Percentiles rank a stretch among this genome's conserved stretches.
phyloP scores from a whole-genome alignment of 2,888 invertebrate genomes.

The Machimus rusticus region DNA sequence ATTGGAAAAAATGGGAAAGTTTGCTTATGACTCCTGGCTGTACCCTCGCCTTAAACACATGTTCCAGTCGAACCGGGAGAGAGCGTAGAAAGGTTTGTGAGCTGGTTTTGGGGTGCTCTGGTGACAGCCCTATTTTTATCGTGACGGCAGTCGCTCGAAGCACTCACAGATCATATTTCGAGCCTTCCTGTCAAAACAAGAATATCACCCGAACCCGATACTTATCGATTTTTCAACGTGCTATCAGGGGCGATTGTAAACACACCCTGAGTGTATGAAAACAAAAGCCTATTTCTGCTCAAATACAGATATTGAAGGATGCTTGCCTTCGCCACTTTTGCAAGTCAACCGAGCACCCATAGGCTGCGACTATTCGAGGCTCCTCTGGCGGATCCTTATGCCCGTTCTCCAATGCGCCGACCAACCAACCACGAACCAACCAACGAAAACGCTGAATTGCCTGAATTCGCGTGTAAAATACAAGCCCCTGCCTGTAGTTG shows the following conservation, averaged over 20 bases:
- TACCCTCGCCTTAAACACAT: constrained; percentile 13
- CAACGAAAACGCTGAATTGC: too few relatives aligned
- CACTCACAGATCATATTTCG: constrained; percentile 25
- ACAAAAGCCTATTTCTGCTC: neutral
- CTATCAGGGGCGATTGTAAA: neutral
- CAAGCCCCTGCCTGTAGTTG: too few relatives aligned
- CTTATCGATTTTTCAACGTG: constrained; percentile 4
- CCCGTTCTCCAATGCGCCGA: too few relatives aligned
- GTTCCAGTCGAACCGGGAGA: neutral
- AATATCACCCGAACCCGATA: neutral
- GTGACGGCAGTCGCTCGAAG: neutral
- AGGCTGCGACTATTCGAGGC: neutral
- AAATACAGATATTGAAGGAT: constrained; percentile 12
- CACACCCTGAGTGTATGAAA: constrained; percentile 2
- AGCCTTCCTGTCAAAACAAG: neutral
- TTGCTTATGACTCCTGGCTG: constrained; percentile 9
- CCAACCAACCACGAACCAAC: too few relatives aligned
- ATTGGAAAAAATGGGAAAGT: constrained; percentile 31
- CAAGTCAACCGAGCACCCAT: neutral
- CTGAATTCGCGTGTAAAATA: too few relatives aligned
- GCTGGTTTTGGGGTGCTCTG: neutral
- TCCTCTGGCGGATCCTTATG: neutral
- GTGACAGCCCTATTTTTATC: constrained; percentile 6
- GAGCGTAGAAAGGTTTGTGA: neutral
- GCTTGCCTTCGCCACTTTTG: neutral